Base-by-base conservation (phyloP, 2,113 vertebrate genomes). In the Monarcha castaneiventris region DNA sequence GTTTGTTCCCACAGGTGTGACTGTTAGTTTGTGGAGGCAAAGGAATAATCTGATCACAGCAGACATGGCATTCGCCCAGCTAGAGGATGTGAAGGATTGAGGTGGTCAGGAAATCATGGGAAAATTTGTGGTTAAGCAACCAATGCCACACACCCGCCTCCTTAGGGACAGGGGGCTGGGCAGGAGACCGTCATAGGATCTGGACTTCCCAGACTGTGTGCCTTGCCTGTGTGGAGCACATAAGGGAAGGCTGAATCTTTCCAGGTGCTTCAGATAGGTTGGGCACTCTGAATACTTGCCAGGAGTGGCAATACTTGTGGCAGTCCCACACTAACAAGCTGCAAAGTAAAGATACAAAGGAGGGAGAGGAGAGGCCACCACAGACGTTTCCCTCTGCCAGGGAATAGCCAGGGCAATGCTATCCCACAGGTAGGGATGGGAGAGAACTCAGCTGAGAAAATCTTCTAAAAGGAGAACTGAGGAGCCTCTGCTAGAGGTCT, bases 351-450 rank as follows among this genome's bases (percentile, higher is more conserved):
- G 20, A 54, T 18, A 3, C 8, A 27, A 51, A 93, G 14, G 20
- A 84, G 5, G 12, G 20, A 84, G 11, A 49, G 9, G 12, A 81
- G 43, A 67, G 7, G n/a, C 20, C 12, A 16, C 20, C 26, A 23
- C 3, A 11, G 27, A 10, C 0, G 0, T 20, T 46, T 55, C 1
- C 10, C 3, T 11, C 16, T 6, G 2, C 5, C 7, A 4, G 7
- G 9, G 17, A 77, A 16, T 7, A 56, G 41, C 7, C 3, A 5
- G 5, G 13, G 4, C 0, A 0, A 41, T 21, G 5, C 4, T 59
- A 11, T 59, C 20, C 30, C 15, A 9, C 14, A 11, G 9, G 3
- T 1, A 78, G 21, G 18, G 9, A 29, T 17, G n/a, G 25, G 23
- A 3, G 1, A 6, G 5, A 64, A 37, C 7, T 84, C 26, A 46